phyloP scores from a whole-genome alignment of 2,113 vertebrate species.

The Siniperca knerii region DNA sequence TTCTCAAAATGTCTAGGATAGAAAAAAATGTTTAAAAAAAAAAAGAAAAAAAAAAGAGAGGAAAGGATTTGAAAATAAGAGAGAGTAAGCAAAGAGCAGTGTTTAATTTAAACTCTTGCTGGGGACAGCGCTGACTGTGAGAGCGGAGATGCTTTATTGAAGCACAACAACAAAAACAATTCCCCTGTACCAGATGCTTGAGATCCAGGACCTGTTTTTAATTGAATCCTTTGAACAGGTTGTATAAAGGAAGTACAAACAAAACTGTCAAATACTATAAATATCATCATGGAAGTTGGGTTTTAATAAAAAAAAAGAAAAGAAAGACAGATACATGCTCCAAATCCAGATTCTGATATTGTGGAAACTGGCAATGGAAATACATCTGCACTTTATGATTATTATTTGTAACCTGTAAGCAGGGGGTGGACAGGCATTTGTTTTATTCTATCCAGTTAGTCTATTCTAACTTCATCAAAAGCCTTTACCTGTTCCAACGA shows the following conservation, averaged over 20 bases:
- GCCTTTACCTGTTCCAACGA: slow-evolving; percentile 46
- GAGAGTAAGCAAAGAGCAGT: slow-evolving; percentile 45
- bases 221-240: slow-evolving; percentile 71
- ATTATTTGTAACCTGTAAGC: slow-evolving; percentile 40
- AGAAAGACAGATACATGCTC: slow-evolving; percentile 26
- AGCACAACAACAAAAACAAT: slow-evolving; percentile 58
- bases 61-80: slow-evolving; percentile 40
- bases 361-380: slow-evolving; percentile 51
- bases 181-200: slow-evolving; percentile 55
- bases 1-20: slow-evolving; percentile 43
- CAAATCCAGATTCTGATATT: slow-evolving; percentile 39
- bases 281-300: slow-evolving; percentile 50
- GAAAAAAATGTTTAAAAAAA: not conserved
- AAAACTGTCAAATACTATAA: slow-evolving; percentile 63
- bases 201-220: slow-evolving; percentile 53
- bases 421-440: slow-evolving; percentile 22
- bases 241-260: slow-evolving; percentile 70
- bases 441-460: slow-evolving; percentile 31
- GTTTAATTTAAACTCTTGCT: slow-evolving; percentile 64
- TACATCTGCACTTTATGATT: slow-evolving; percentile 34
- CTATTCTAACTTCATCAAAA: slow-evolving; percentile 26
- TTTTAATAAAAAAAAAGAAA: slow-evolving; percentile 30
- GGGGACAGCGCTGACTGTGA: slow-evolving; percentile 47
- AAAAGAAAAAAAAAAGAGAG: not conserved
- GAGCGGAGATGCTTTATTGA: slow-evolving; percentile 56